Evolutionary conservation across 2,888 invertebrate species (phyloP), one percentile per base, ranked within the genome.

Genomic region (Zeuzera pyrina): DNA sequence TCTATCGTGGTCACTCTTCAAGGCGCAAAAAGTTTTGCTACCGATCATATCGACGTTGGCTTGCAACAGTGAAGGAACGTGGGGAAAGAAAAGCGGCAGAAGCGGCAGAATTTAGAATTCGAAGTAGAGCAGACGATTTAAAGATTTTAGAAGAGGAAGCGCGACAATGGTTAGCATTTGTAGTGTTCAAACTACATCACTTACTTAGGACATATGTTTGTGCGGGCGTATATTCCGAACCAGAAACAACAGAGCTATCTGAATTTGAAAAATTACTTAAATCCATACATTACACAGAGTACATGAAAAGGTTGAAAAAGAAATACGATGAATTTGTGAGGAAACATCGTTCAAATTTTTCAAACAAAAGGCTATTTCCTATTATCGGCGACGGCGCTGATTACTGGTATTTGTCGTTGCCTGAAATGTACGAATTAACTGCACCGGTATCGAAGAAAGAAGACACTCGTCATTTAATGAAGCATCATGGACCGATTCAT

Each of bases 361-460:
- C 71, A 3, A 83, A 81, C 43, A 78, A 81, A 41, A 59, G 65
- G 40, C 45, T 81, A 29, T 83, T 81, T 46, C 83, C 81, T 3
- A 64, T 81, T 38, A 81, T 83, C 42, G 83, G 83, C 8, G 69
- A 79, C 38, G 79, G 81, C 3, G 49, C 65, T 12, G 79, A 81
- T 39, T 83, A 81, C 49, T 83, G 83, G 83, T 83, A 83, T 47
- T 49, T 83, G 41, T 78, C 81, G n/a, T 45, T 83, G 25, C 53
- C 77, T n/a, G 81, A 81, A 52, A 77, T 83, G 78, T 81, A 79
- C 38, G 72, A 81, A 38, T 41, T 83, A 34, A 72, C 81, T n/a
- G 36, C 39, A n/a, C 55, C 61, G 2, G 35, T 40, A 1, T 35
- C 47, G 1, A 47, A 43, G 16, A 34, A 38, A 7, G 14, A 4